phyloP scores from a whole-genome alignment of 2,888 invertebrate species.

The Athalia rosae region DNA sequence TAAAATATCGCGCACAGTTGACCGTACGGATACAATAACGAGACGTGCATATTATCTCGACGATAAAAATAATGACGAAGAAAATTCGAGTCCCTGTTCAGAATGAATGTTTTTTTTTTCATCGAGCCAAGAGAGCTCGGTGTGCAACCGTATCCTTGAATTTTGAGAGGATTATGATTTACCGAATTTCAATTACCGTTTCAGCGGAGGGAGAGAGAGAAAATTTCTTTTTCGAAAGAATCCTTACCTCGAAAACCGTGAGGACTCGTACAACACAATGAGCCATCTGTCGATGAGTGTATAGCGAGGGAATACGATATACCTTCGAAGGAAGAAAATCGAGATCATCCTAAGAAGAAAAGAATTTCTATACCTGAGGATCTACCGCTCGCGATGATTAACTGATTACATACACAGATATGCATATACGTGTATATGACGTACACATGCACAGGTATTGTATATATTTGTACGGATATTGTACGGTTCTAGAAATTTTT shows the following conservation, averaged over 20 bases:
- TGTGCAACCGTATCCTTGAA: too few species aligned
- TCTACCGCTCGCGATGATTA: slow-evolving; percentile 18
- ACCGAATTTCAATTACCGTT: too few species aligned
- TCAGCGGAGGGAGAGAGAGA: too few species aligned
- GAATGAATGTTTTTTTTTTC: too few species aligned
- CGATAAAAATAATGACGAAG: too few species aligned
- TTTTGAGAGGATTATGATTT: too few species aligned
- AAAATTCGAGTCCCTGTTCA: too few species aligned
- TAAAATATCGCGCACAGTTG: too few species aligned
- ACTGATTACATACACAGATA: slow-evolving; percentile 17
- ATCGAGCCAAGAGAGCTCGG: too few species aligned
- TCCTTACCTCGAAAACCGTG: not conserved
- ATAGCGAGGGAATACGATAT: not conserved
- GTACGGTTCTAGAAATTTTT: too few species aligned
- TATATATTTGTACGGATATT: slow-evolving; percentile 1
- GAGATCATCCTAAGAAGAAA: slow-evolving; percentile 12
- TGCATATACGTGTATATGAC: not conserved
- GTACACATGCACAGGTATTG: not conserved
- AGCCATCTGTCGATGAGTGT: not conserved
- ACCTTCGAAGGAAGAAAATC: not conserved
- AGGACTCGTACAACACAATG: not conserved
- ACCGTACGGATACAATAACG: too few species aligned
- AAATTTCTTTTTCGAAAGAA: not conserved
- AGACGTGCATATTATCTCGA: too few species aligned
- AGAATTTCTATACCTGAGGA: slow-evolving; percentile 36